Percentiles rank a stretch among this genome's conserved stretches.
These are phyloP conservation scores for Hypsibius dujardini DNA, from an alignment of 1,140 invertebrate genomes.

Conservation along the genomic window DNA sequence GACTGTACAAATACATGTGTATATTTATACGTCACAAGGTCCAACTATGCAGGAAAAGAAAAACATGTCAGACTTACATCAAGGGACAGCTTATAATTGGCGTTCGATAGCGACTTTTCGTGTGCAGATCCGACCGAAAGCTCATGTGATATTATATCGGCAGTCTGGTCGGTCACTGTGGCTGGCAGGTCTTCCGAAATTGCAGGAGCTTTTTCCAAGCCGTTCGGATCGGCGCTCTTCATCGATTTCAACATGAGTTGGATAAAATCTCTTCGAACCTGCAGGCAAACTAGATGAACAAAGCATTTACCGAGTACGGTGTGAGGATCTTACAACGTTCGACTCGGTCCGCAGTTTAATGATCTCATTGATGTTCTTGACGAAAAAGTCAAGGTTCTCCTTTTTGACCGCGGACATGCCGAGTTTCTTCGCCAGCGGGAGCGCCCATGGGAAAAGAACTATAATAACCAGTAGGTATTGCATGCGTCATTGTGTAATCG, in stretches of 20 bases:
- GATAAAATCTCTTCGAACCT: background rate
- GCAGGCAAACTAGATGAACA: background rate
- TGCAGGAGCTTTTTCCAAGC: background rate
- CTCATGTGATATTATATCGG: background rate
- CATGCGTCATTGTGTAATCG: too few relatives aligned
- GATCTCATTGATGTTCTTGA: background rate
- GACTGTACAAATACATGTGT: too few relatives aligned
- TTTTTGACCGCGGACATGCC: background rate
- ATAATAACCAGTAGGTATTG: background rate
- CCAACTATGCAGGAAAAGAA: too few relatives aligned
- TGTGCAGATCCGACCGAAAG: background rate
- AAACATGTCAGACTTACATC: too few relatives aligned
- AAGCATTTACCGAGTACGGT: too few relatives aligned
- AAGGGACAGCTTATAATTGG: background rate
- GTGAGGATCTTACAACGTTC: background rate
- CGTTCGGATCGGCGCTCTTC: background rate
- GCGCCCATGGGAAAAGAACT: background rate
- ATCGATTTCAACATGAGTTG: conserved; percentile 10
- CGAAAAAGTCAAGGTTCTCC: background rate
- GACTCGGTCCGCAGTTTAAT: background rate
- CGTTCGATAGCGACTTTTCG: background rate
- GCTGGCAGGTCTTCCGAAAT: background rate
- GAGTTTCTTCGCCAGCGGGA: background rate
- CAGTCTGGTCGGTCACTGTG: background rate
- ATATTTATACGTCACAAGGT: too few relatives aligned